Evolutionary conservation across 2,113 vertebrate species (phyloP).

Genomic region (Aleadryas rufinucha): DNA sequence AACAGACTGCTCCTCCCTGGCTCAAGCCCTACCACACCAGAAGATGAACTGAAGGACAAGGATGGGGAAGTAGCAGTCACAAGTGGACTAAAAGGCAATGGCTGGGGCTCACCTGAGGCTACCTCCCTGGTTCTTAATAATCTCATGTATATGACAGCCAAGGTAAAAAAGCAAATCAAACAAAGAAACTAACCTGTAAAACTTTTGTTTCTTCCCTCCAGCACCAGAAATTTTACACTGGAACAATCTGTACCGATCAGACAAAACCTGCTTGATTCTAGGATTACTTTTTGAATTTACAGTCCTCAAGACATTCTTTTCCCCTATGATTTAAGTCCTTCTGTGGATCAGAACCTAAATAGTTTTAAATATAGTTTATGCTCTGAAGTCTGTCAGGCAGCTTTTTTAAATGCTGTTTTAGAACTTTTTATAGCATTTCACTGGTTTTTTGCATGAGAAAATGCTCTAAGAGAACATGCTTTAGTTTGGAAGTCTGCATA

Average conservation of each 20-base stretch:
- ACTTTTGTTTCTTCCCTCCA: neutral
- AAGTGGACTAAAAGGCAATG: slow-evolving; percentile 87
- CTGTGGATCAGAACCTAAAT: neutral
- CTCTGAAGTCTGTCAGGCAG: neutral
- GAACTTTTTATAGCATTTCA: neutral
- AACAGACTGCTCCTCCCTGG: slow-evolving; percentile 90
- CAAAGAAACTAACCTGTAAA: neutral
- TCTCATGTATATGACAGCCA: slow-evolving; percentile 99
- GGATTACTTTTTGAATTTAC: neutral
- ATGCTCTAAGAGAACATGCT: neutral
- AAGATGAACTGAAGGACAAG: slow-evolving; percentile 82
- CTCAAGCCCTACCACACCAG: slow-evolving; percentile 92
- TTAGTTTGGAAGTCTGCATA: neutral
- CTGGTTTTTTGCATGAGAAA: neutral
- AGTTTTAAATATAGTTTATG: neutral
- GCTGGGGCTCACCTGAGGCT: slow-evolving; percentile 96
- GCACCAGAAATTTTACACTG: neutral
- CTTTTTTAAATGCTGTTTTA: neutral
- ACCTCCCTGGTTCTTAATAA: slow-evolving; percentile 97
- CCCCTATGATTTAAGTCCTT: neutral
- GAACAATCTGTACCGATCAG: neutral
- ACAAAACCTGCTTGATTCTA: neutral
- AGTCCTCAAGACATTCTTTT: neutral
- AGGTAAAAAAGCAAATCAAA: slow-evolving; percentile 76
- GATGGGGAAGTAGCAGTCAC: slow-evolving; percentile 70